phyloP scores from a whole-genome alignment of 2,888 invertebrate genomes.

The Cantharis rufa region DNA sequence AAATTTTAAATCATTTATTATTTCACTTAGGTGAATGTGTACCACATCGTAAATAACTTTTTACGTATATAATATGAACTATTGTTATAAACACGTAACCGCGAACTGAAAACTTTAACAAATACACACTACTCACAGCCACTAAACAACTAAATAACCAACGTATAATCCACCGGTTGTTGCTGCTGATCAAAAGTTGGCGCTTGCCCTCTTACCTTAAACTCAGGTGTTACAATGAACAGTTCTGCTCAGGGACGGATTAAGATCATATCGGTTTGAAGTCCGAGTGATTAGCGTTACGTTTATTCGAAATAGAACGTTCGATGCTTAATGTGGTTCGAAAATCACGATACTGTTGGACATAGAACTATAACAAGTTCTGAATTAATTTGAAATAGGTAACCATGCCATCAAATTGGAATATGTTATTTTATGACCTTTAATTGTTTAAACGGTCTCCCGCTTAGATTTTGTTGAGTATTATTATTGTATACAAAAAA shows the following conservation, averaged over 20 bases:
- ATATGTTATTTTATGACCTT: too few species aligned
- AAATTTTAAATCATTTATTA: not conserved
- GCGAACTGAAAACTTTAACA: not conserved
- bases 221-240: slow-evolving; percentile 30
- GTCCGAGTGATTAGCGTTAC: not conserved
- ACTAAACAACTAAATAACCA: slow-evolving; percentile 38
- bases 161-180: slow-evolving; percentile 26
- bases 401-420: too few species aligned
- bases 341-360: too few species aligned
- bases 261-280: not conserved
- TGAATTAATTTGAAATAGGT: too few species aligned
- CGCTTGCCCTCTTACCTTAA: slow-evolving; percentile 38
- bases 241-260: slow-evolving; percentile 5
- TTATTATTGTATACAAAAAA: too few species aligned
- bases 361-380: too few species aligned
- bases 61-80: not conserved
- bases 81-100: not conserved
- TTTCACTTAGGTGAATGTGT: not conserved
- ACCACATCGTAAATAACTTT: not conserved
- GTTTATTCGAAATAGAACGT: not conserved
- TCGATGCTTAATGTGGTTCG: not conserved
- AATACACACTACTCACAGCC: slow-evolving; percentile 27
- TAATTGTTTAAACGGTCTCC: too few species aligned
- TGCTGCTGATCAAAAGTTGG: slow-evolving; percentile 35
- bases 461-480: too few species aligned